Conservation (phyloP, 2,888 invertebrate genomes). For the Sarcophaga variegata region DNA sequence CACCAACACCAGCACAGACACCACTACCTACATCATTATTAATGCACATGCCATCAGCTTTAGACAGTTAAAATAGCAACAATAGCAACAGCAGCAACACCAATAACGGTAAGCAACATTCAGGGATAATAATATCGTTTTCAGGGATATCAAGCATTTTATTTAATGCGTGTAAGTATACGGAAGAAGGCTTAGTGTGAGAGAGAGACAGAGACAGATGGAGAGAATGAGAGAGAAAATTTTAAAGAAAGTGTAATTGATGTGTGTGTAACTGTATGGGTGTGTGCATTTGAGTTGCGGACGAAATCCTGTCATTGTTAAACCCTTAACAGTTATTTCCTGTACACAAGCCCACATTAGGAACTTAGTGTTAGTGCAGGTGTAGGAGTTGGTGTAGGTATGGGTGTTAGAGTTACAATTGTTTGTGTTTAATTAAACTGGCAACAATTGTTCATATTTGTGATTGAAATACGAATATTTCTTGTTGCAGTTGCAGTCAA, state of each 20-base stretch:
- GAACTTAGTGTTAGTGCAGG: not conserved
- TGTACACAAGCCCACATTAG: not conserved
- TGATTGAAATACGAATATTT: not conserved
- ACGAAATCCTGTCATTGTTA: not conserved
- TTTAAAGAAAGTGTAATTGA: too few species aligned
- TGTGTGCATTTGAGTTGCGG: not conserved
- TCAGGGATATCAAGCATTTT: not conserved
- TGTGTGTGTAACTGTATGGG: too few species aligned
- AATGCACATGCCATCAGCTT: not conserved
- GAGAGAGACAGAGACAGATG: not conserved
- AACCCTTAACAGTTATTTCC: not conserved
- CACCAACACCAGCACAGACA: slow-evolving; percentile 29
- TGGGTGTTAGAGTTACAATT: not conserved
- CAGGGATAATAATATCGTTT: not conserved
- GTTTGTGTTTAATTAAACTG: not conserved
- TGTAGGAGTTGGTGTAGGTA: not conserved
- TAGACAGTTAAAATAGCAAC: not conserved
- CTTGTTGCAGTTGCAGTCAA: not conserved
- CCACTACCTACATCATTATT: not conserved
- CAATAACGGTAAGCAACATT: not conserved
- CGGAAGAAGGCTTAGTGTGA: too few species aligned
- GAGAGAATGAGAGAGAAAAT: too few species aligned
- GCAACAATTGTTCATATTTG: not conserved
- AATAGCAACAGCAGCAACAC: not conserved
- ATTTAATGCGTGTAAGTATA: too few species aligned